These are phyloP conservation scores for Tinamus major DNA, from an alignment of 2,797 vertebrate species.

Conservation along the genomic window DNA sequence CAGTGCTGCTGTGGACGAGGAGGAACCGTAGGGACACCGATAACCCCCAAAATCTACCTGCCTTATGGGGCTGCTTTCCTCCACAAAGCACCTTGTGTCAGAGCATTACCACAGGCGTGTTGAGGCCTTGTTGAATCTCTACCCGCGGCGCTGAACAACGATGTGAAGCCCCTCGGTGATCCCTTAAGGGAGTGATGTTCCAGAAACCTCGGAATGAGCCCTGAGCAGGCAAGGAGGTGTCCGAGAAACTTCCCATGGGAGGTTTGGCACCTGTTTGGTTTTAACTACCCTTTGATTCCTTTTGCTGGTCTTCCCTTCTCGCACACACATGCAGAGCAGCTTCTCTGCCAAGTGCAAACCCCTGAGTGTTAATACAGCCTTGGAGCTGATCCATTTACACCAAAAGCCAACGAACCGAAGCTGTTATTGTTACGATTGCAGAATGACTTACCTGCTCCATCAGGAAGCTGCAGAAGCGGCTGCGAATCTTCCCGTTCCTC, in stretches of 20 bases:
- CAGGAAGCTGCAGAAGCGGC: not conserved
- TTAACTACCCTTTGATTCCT: not conserved
- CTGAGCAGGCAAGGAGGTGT: not conserved
- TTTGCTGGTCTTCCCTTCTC: conserved; percentile 26
- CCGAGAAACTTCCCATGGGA: not conserved
- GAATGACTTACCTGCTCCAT: not conserved
- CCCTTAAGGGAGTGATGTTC: not conserved
- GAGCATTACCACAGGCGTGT: not conserved
- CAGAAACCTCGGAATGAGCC: not conserved
- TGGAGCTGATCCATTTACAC: conserved; percentile 33
- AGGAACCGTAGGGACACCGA: not conserved
- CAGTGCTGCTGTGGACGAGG: not conserved
- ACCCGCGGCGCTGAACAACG: not conserved
- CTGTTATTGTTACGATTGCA: not conserved
- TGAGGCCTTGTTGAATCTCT: not conserved
- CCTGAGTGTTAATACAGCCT: conserved; percentile 16
- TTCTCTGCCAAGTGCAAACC: conserved; percentile 37
- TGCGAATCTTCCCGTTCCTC: not conserved
- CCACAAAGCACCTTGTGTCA: not conserved
- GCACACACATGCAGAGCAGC: not conserved
- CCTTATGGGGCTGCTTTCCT: not conserved
- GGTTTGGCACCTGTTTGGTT: not conserved
- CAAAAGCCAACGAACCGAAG: conserved; percentile 1
- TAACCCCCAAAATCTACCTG: not conserved
- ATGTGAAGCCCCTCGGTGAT: not conserved